Percentiles rank a stretch among this genome's conserved stretches.
phyloP scores from a whole-genome alignment of 2,113 vertebrate species.

The Petrocephalus zakoni region DNA sequence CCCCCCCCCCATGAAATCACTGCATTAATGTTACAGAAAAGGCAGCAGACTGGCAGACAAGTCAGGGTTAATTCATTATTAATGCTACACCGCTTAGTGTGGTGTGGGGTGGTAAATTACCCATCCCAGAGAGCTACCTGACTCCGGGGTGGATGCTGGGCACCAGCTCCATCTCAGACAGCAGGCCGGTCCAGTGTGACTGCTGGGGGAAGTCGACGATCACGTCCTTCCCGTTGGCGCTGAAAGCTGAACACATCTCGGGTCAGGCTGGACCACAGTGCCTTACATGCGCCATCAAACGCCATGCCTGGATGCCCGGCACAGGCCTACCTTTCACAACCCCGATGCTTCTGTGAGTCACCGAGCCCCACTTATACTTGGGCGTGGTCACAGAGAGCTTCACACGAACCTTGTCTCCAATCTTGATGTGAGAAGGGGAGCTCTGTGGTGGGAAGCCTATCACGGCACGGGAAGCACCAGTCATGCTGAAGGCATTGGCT shows the following conservation, averaged over 20 bases:
- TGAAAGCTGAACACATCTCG: constrained; percentile 73
- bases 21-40: not conserved
- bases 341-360: constrained; percentile 92
- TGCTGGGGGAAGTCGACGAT: constrained; percentile 97
- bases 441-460: constrained; percentile 90
- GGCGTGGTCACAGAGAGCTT: constrained; percentile 88
- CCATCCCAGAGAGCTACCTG: constrained; percentile 59
- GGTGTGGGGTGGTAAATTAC: no score
- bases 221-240: constrained; percentile 96
- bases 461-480: not conserved
- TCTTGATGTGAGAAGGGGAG: constrained; percentile 94
- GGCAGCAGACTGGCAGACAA: not conserved
- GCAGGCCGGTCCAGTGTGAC: constrained; percentile 92
- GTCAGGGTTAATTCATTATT: not conserved
- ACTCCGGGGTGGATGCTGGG: constrained; percentile 93
- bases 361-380: constrained; percentile 98
- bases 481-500: not conserved
- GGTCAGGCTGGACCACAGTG: not conserved
- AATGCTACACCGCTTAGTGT: not conserved
- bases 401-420: constrained; percentile 94
- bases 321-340: constrained; percentile 81
- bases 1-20: not conserved
- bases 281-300: not conserved
- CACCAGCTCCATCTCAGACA: constrained; percentile 96
- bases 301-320: no score